Percentiles rank a stretch among this genome's conserved stretches.
These are phyloP conservation scores for Strigamia transsilvanica DNA, from an alignment of 2,888 invertebrate genomes.

Conservation along the genomic window DNA sequence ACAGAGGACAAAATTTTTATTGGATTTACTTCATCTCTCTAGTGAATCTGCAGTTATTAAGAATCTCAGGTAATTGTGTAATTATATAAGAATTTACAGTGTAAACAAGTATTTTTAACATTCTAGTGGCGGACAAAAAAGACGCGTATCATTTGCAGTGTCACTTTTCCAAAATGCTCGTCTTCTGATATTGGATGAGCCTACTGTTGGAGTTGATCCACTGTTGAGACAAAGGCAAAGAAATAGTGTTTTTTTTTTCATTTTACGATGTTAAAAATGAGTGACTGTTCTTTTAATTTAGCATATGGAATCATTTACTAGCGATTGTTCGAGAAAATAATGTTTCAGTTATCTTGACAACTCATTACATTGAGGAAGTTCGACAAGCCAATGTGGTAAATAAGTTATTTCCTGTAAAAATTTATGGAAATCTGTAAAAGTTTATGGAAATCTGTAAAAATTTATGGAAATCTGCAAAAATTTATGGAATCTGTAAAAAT, in stretches of 20 bases:
- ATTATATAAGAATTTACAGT: not conserved
- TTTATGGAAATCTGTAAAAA: too few relatives aligned
- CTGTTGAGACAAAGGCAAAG: constrained; percentile 69
- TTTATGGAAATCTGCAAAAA: too few relatives aligned
- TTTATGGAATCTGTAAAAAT: too few relatives aligned
- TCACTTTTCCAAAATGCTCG: constrained; percentile 93
- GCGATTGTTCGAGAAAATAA: constrained; percentile 61
- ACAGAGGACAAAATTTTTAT: constrained; percentile 82
- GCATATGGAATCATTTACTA: constrained; percentile 65
- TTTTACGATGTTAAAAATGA: not conserved
- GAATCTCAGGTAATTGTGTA: constrained; percentile 75
- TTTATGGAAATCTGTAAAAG: too few relatives aligned
- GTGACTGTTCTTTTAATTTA: constrained; percentile 54
- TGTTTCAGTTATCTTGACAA: constrained; percentile 64
- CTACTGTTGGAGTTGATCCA: constrained; percentile 92
- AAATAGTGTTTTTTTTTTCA: not conserved
- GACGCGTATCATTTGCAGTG: constrained; percentile 89
- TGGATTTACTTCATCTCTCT: constrained; percentile 90
- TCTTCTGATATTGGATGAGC: constrained; percentile 88
- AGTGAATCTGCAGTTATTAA: constrained; percentile 82
- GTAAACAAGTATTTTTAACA: too few relatives aligned
- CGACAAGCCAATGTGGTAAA: constrained; percentile 83
- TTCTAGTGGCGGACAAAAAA: constrained; percentile 84
- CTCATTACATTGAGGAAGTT: constrained; percentile 65
- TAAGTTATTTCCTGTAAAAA: constrained; percentile 56